These are phyloP conservation scores for Caenorhabditis virilis DNA, from an alignment of 2,888 invertebrate species.

Conservation along the genomic window DNA sequence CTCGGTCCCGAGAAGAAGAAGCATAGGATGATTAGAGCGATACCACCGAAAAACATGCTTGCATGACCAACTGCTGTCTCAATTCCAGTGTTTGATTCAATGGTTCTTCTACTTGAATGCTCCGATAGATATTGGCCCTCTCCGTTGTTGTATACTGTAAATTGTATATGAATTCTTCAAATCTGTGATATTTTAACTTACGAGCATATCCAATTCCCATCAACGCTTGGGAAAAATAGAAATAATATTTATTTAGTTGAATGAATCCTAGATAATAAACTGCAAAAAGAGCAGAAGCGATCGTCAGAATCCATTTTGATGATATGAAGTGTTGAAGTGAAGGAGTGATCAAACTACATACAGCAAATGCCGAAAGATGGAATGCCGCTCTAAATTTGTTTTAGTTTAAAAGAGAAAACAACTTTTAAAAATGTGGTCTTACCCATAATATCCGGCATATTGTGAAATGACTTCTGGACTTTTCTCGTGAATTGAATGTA, in stretches of 20 bases:
- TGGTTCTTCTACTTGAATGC: constrained; percentile 46
- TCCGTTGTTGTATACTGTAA: constrained; percentile 46
- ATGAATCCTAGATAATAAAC: constrained; percentile 46
- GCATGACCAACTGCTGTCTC: constrained; percentile 48
- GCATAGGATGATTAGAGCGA: constrained; percentile 41
- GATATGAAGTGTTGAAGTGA: constrained; percentile 41
- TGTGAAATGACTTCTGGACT: constrained; percentile 38
- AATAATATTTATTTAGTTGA: constrained; percentile 43
- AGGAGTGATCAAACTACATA: constrained; percentile 39
- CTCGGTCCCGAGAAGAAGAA: constrained; percentile 16
- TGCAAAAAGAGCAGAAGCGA: constrained; percentile 39
- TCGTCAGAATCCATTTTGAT: constrained; percentile 44
- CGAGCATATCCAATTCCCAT: constrained; percentile 49
- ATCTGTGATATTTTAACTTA: constrained; percentile 15
- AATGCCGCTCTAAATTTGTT: constrained; percentile 37
- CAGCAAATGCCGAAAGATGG: constrained; percentile 41
- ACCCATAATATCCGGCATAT: constrained; percentile 51
- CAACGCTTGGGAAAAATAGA: constrained; percentile 44
- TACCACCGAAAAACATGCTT: constrained; percentile 49
- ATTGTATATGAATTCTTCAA: neutral
- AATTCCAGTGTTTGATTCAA: constrained; percentile 48
- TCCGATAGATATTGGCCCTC: constrained; percentile 47
- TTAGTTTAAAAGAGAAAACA: neutral
- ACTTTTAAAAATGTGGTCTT: neutral
- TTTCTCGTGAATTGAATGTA: constrained; percentile 41